These are phyloP conservation scores for Ectobius pallidus DNA, from an alignment of 2,888 invertebrate genomes.

Conservation along the genomic window DNA sequence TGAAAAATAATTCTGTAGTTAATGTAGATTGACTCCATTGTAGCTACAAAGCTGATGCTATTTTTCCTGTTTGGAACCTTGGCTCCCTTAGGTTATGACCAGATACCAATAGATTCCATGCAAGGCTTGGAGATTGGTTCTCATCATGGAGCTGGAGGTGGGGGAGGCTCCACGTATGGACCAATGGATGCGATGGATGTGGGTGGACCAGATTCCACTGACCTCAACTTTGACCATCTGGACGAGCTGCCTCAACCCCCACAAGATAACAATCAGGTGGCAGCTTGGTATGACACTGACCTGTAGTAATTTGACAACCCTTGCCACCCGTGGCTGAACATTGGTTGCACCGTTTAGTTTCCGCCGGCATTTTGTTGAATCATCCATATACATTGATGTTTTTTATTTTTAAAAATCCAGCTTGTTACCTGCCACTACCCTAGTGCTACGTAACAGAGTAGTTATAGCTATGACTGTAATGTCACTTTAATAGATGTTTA, in stretches of 20 bases:
- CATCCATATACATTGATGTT: slow-evolving; percentile 7
- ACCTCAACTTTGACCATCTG: slow-evolving; percentile 78
- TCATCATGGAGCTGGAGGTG: slow-evolving; percentile 51
- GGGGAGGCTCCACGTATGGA: slow-evolving; percentile 66
- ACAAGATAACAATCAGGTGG: slow-evolving; percentile 88
- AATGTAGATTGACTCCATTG: too few relatives aligned
- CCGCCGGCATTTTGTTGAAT: slow-evolving; percentile 10
- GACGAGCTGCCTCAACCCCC: slow-evolving; percentile 82
- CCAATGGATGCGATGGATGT: slow-evolving; percentile 87
- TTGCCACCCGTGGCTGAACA: not conserved
- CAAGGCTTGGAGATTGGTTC: slow-evolving; percentile 90
- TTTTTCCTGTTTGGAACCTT: not conserved
- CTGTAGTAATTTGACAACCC: slow-evolving; percentile 61
- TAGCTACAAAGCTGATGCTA: not conserved
- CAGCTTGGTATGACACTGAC: slow-evolving; percentile 98
- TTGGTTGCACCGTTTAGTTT: slow-evolving; percentile 15
- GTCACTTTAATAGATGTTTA: not conserved
- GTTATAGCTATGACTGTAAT: not conserved
- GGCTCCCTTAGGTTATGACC: slow-evolving; percentile 82
- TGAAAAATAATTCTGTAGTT: too few relatives aligned
- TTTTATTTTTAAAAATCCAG: slow-evolving; percentile 11
- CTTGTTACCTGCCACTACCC: not conserved
- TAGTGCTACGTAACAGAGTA: not conserved
- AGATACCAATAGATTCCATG: slow-evolving; percentile 97
- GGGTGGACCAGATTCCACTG: slow-evolving; percentile 64